A percentile compares a stretch with the other conserved stretches of the same genome.
Evolutionary conservation across 2,113 vertebrate species (phyloP).

Genomic region (Ceyx cyanopectus): DNA sequence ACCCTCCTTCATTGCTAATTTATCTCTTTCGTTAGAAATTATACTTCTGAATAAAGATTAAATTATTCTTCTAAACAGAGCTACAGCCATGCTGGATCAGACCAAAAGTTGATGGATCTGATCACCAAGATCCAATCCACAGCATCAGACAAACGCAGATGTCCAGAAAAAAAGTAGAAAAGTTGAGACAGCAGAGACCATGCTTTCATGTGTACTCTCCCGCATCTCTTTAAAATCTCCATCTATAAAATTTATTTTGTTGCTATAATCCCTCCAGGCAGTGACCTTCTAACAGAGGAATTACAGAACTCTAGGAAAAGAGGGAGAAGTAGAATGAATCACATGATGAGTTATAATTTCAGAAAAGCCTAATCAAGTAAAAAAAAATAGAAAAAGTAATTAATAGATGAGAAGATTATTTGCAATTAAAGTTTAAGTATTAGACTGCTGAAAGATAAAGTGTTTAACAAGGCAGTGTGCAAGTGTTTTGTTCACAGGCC

Average conservation of each 20-base stretch:
- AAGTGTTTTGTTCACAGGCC: neutral
- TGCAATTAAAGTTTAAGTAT: constrained; percentile 34
- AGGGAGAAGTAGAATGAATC: neutral
- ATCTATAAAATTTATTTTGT: neutral
- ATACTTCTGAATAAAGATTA: neutral
- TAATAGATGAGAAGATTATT: neutral
- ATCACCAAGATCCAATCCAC: neutral
- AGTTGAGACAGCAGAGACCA: neutral
- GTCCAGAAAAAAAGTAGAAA: neutral
- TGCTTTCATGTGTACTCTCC: neutral
- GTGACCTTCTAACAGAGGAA: neutral
- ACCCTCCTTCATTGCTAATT: neutral
- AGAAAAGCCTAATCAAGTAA: neutral
- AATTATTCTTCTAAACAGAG: neutral
- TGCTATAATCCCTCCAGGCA: neutral
- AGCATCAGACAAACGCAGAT: neutral
- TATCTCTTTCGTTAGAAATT: neutral
- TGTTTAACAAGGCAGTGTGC: neutral
- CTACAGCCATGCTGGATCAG: neutral
- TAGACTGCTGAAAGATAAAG: neutral
- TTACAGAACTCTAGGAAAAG: neutral
- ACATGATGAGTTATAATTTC: neutral
- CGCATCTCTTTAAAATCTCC: neutral
- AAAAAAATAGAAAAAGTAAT: neutral
- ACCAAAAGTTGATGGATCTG: neutral